These are phyloP conservation scores for Drosophila eohydei DNA, from an alignment of 2,888 invertebrate genomes.

Conservation along the genomic window DNA sequence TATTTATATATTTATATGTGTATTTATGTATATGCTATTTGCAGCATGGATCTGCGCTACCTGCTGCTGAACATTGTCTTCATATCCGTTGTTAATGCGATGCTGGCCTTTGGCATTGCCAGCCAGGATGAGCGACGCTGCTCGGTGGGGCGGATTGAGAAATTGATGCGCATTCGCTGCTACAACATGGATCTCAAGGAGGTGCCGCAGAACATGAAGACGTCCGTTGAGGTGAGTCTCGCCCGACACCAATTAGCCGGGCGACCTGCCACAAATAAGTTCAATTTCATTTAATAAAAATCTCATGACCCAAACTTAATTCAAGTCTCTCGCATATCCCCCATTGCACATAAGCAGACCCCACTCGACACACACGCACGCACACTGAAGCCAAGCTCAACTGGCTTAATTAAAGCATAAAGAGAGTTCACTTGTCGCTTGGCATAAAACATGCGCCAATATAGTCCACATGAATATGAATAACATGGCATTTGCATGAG, in stretches of 20 bases:
- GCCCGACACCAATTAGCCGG: conserved; percentile 18
- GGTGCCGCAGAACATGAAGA: conserved; percentile 83
- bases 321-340: conserved; percentile 40
- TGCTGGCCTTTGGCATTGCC: conserved; percentile 78
- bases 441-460: conserved; percentile 30
- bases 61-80: conserved; percentile 69
- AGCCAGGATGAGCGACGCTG: conserved; percentile 80
- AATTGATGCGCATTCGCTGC: conserved; percentile 81
- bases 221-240: conserved; percentile 83
- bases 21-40: conserved; percentile 4
- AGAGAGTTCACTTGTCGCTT: conserved; percentile 63
- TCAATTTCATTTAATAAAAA: conserved; percentile 70
- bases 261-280: conserved; percentile 25
- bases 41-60: conserved; percentile 75
- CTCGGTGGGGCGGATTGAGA: conserved; percentile 79
- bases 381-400: conserved; percentile 42
- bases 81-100: conserved; percentile 58
- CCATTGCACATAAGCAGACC: conserved; percentile 12
- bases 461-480: conserved; percentile 24
- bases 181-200: conserved; percentile 83
- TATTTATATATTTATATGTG: neutral
- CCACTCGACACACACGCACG: conserved; percentile 2
- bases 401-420: conserved; percentile 81
- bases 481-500: conserved; percentile 2
- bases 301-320: conserved; percentile 60